Evolutionary conservation across 1,140 invertebrate genomes (phyloP).

Genomic region (Caenorhabditis briggsae): DNA sequence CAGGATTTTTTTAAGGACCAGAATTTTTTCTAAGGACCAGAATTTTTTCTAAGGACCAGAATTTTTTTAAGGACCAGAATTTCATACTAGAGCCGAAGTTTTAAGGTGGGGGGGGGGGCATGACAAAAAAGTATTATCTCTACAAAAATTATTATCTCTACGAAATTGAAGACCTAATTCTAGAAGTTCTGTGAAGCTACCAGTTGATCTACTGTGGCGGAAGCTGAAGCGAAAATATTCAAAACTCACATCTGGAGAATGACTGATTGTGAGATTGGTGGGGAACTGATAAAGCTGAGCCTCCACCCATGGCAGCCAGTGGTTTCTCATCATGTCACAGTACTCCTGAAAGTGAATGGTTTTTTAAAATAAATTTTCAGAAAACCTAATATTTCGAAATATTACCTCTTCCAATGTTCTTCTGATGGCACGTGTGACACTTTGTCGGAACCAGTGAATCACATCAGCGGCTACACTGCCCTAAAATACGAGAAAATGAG

Average conservation of each 20-base stretch:
- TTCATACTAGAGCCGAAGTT: no score
- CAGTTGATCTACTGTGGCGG: no score
- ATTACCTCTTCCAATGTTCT: constrained; percentile 64
- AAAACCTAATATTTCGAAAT: not conserved
- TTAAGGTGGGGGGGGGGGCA: no score
- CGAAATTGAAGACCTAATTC: no score
- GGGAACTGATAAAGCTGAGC: constrained; percentile 65
- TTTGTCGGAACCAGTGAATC: constrained; percentile 65
- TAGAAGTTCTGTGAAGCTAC: no score
- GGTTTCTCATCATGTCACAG: constrained; percentile 63
- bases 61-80: no score
- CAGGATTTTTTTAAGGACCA: no score
- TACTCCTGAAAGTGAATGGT: constrained; percentile 64
- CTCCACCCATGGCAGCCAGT: constrained; percentile 66
- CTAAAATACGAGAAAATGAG: constrained; percentile 24
- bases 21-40: no score
- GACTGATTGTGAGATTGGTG: constrained; percentile 62
- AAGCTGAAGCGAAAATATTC: not conserved
- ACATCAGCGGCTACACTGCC: constrained; percentile 65
- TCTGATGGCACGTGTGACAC: constrained; percentile 59
- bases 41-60: no score
- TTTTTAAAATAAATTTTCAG: not conserved
- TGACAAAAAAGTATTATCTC: no score
- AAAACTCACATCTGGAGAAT: constrained; percentile 58
- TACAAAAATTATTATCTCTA: no score